phyloP scores from a whole-genome alignment of 2,888 invertebrate genomes.

The Teinopalpus imperialis region DNA sequence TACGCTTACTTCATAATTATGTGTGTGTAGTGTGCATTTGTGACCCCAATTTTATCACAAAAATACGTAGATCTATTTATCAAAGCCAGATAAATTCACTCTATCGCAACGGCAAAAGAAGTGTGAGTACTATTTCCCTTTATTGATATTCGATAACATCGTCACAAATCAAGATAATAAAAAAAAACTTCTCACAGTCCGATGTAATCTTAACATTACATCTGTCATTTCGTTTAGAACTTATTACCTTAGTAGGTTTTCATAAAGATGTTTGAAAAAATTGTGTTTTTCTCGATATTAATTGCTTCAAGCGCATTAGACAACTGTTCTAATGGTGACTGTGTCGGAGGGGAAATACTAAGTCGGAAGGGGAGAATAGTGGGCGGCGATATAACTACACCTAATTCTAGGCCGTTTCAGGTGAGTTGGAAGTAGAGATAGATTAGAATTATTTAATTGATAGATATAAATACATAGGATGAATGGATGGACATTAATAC shows the following conservation, averaged over 20 bases:
- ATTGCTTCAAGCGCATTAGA: slow-evolving; percentile 41
- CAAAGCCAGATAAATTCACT: slow-evolving; percentile 26
- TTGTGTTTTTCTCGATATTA: slow-evolving; percentile 42
- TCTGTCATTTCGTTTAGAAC: background rate
- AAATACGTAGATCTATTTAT: no score
- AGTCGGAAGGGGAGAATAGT: slow-evolving; percentile 44
- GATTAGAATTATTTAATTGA: no score
- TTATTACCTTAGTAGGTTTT: no score
- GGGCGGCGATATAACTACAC: slow-evolving; percentile 51
- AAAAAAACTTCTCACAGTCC: slow-evolving; percentile 35
- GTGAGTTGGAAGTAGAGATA: slow-evolving; percentile 47
- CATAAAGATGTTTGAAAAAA: slow-evolving; percentile 43
- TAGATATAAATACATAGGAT: no score
- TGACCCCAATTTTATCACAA: no score
- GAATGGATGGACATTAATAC: no score
- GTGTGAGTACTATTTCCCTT: slow-evolving; percentile 25
- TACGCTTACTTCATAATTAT: no score
- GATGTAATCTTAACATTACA: background rate
- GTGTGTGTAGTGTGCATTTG: no score
- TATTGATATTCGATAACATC: slow-evolving; percentile 29
- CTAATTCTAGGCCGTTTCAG: slow-evolving; percentile 65
- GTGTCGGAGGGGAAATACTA: no score
- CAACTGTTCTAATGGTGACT: slow-evolving; percentile 43
- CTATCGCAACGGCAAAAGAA: slow-evolving; percentile 31
- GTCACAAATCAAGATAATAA: slow-evolving; percentile 34